A percentile compares a stretch with the other conserved stretches of the same genome.
These are phyloP conservation scores for Hippotragus niger DNA, from an alignment of 2,113 vertebrate genomes.

Conservation along the genomic window DNA sequence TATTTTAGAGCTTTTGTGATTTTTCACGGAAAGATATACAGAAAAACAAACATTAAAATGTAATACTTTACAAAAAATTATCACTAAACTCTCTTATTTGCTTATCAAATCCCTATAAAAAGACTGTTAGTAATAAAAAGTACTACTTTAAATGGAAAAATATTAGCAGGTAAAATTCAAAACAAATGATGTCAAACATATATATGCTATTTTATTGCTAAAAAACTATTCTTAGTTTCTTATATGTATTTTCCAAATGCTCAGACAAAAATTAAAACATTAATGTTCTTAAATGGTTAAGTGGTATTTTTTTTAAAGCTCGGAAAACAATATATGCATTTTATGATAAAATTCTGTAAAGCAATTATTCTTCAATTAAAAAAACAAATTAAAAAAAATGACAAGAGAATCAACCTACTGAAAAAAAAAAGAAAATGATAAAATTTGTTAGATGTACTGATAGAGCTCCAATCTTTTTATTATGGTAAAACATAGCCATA, in stretches of 20 bases:
- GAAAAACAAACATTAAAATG: not conserved
- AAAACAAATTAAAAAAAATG: not conserved
- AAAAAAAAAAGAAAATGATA: not conserved
- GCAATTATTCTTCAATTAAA: not conserved
- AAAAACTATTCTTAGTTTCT: not conserved
- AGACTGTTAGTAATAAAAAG: not conserved
- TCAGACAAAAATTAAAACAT: not conserved
- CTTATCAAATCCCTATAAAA: not conserved
- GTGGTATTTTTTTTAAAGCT: not conserved
- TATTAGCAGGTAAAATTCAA: not conserved
- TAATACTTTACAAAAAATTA: not conserved
- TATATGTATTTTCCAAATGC: not conserved
- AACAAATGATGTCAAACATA: not conserved
- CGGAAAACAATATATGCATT: not conserved
- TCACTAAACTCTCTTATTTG: not conserved
- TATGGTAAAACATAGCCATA: not conserved
- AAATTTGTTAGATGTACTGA: not conserved
- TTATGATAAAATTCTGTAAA: not conserved
- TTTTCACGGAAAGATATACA: not conserved
- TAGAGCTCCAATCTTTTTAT: not conserved
- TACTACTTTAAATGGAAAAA: conserved; percentile 16
- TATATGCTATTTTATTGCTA: not conserved
- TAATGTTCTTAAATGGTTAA: not conserved
- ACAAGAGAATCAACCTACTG: not conserved
- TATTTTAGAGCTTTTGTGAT: not conserved